Evolutionary conservation across 2,113 vertebrate genomes (phyloP).

Genomic region (Chrysemys picta): DNA sequence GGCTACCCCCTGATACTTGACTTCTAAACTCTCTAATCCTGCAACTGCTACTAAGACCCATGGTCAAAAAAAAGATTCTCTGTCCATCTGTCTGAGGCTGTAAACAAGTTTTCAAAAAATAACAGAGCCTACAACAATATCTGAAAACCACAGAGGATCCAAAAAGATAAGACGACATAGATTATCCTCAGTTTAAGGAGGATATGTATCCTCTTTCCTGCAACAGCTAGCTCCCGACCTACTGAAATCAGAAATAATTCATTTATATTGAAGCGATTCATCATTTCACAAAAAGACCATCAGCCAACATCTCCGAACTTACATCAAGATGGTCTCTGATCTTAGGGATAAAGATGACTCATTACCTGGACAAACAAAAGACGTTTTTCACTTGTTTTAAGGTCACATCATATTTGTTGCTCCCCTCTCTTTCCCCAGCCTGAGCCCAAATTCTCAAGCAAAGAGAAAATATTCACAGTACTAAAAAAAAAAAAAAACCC

Average conservation of each 20-base stretch:
- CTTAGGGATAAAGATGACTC: constrained; percentile 28
- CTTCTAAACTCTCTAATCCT: background rate
- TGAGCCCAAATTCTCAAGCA: constrained; percentile 58
- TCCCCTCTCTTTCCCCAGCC: constrained; percentile 22
- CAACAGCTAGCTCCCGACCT: background rate
- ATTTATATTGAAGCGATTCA: constrained; percentile 14
- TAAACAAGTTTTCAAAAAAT: constrained; percentile 30
- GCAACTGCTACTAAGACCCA: background rate
- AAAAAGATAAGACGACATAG: background rate
- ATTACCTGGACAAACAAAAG: constrained; percentile 58
- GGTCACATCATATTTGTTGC: constrained; percentile 55
- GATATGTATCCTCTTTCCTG: constrained; percentile 1
- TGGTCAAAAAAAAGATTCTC: constrained; percentile 10
- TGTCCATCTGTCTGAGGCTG: background rate
- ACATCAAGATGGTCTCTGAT: constrained; percentile 45
- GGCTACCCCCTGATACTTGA: no score
- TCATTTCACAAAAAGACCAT: constrained; percentile 31
- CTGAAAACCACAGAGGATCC: constrained; percentile 33
- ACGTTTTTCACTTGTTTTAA: constrained; percentile 50
- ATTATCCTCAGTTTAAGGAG: constrained; percentile 34
- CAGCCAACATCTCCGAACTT: constrained; percentile 43
- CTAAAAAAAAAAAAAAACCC: background rate
- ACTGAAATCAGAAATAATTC: constrained; percentile 11
- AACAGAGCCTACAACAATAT: background rate
- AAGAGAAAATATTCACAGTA: constrained; percentile 58